Evolutionary conservation across 2,797 vertebrate species (phyloP), one percentile per base, ranked within the genome.

Genomic region (Neosalanx taihuensis): DNA sequence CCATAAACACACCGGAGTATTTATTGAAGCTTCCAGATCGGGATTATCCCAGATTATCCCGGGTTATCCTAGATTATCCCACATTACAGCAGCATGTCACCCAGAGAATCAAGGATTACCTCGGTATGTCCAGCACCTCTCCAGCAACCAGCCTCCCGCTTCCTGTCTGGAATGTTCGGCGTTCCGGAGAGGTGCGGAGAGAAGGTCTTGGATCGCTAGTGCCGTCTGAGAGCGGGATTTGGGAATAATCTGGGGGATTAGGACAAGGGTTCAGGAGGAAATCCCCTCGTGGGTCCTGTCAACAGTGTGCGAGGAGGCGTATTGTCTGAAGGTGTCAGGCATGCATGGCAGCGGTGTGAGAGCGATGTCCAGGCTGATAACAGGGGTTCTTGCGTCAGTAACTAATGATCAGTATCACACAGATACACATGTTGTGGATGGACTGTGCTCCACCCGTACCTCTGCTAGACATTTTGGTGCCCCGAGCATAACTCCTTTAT

Each of bases 231-330:
- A 49, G 72, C 3, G 10, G 59, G 73, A 64, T 64, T 3, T 15
- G 59, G 13, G 26, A 31, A 78, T 81, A 79, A 15, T 76, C 64
- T 31, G 37, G 71, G 61, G 29, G 69, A 23, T 0, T 66, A 30
- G 69, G 57, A 17, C 75, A 1, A 1, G 35, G 35, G 35, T 37
- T 6, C 7, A 6, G 35, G 7, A 80, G 76, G 81, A 82, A 81
- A 80, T 68, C 56, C 53, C 67, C 70, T 74, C 69, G n/a, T 49
- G 2, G 0, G 3, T 59, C 77, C 60, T 1, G 70, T 84, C 84
- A 88, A 88, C 81, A 86, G 74, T 77, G 35, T 37, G 2, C 7
- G 35, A 37, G 35, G 35, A 37, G 35, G 6, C 35, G 35, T 37
- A 1, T 37, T 4, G 35, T 37, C 35, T 37, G 5, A 6, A 37